phyloP scores from a whole-genome alignment of 1,140 invertebrate genomes.

The Patella vulgata region DNA sequence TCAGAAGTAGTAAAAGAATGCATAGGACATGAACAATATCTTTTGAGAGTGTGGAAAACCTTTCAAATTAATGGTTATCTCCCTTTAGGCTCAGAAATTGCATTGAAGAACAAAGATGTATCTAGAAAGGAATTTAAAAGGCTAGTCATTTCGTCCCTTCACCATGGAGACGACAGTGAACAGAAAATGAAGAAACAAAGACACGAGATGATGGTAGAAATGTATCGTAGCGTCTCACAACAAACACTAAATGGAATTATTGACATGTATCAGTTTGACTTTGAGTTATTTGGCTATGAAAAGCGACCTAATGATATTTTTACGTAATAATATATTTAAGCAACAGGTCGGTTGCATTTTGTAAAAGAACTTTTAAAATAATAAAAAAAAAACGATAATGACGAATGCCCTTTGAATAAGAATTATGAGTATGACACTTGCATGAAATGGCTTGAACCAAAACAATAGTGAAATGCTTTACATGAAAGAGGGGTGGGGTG shows the following conservation, averaged over 20 bases:
- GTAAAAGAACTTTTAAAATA: too few relatives aligned
- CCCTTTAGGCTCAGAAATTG: constrained; percentile 23
- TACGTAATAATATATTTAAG: too few relatives aligned
- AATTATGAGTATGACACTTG: too few relatives aligned
- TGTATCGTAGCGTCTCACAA: constrained; percentile 6
- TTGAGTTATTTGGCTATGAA: constrained; percentile 21
- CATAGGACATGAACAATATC: constrained; percentile 15
- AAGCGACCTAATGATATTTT: background rate
- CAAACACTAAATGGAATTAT: constrained; percentile 8
- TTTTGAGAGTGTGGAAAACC: constrained; percentile 26
- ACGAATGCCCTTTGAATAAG: too few relatives aligned
- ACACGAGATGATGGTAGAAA: constrained; percentile 10
- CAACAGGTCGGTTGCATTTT: too few relatives aligned
- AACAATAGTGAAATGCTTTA: too few relatives aligned
- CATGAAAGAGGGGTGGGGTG: too few relatives aligned
- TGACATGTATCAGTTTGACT: constrained; percentile 10
- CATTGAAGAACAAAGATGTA: constrained; percentile 12
- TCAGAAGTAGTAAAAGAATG: constrained; percentile 18
- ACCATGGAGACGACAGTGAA: background rate
- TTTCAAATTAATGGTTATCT: constrained; percentile 40
- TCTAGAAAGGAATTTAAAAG: constrained; percentile 5
- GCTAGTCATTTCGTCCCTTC: background rate
- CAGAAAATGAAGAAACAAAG: constrained; percentile 12
- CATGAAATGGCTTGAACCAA: too few relatives aligned
- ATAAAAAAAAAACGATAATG: too few relatives aligned